Conservation (phyloP, 2,888 invertebrate species). For the Anodontia alba region DNA sequence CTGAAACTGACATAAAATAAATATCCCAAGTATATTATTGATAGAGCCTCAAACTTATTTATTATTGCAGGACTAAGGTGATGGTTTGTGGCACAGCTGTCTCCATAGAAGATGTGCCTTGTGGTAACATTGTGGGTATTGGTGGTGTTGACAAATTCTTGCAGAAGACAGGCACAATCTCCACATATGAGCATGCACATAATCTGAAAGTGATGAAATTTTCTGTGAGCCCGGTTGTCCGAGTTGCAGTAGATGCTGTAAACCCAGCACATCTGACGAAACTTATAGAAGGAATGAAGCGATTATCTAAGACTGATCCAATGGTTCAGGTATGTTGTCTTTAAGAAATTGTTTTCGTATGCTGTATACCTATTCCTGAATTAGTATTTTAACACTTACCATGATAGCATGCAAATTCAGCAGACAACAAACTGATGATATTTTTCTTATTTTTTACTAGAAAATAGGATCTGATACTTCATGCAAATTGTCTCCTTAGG, state of each 20-base stretch:
- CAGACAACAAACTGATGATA: too few species aligned
- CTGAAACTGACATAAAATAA: too few species aligned
- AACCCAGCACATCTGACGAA: conserved; percentile 99
- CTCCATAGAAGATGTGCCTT: conserved; percentile 99
- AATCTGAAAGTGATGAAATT: conserved; percentile 98
- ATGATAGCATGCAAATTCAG: too few species aligned
- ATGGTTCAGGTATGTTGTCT: conserved; percentile 90
- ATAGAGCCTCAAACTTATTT: too few species aligned
- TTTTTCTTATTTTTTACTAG: too few species aligned
- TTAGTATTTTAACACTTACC: too few species aligned
- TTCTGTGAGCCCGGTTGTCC: conserved; percentile 99
- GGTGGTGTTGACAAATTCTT: conserved; percentile 99
- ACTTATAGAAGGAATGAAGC: conserved; percentile 98
- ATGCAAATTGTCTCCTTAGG: too few species aligned
- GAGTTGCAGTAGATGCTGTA: conserved; percentile 99
- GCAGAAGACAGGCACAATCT: conserved; percentile 99
- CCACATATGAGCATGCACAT: conserved; percentile 99
- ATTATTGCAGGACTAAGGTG: conserved; percentile 93
- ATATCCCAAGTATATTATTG: too few species aligned
- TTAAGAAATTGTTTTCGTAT: background rate
- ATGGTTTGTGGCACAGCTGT: conserved; percentile 99
- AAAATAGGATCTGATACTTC: too few species aligned
- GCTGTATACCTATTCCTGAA: too few species aligned
- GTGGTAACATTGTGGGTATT: conserved; percentile 99
- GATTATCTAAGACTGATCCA: conserved; percentile 99